Evolutionary conservation across 2,888 invertebrate species (phyloP), one percentile per base, ranked within the genome.

Genomic region (Pseudococcus jackbeardsleyi): DNA sequence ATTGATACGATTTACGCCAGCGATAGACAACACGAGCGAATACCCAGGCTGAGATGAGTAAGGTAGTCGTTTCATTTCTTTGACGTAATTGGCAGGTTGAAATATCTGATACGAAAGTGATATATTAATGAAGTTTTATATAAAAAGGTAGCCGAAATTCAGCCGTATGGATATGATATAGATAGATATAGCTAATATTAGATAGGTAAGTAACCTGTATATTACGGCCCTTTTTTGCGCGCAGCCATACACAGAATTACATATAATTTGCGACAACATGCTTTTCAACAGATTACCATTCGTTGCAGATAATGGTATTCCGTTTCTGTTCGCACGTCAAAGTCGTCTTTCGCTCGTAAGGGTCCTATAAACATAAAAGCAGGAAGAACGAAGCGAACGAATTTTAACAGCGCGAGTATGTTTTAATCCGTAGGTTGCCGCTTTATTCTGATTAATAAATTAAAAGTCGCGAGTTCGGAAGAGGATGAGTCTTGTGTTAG

Each of bases 401-500:
- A 85, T 85, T 85, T 85, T 64, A 64, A 64, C 59, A 85, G 85
- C 85, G 85, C 59, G 54, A 59, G 85, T 86, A 77, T 88, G 77
- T 88, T 82, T 82, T 88, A 88, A 88, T 88, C 88, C 77, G 82
- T 79, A 88, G 88, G 79, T 59, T 88, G 88, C 88, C 88, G 88
- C 88, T 88, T 79, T 59, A 79, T 82, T 88, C 88, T 88, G 88
- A 88, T 88, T 88, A 88, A 88, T 88, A 88, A 88, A 88, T 88
- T 88, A 88, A 88, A 88, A 88, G 88, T 88, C 88, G 88, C 88
- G 88, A 88, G 48, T 88, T 88, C 88, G 88, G 54, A 79, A 79
- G 86, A 86, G 59, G 68, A 86, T 59, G 59, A 86, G 86, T 86
- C 42, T 64, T 86, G 59, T 39, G 64, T 68, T 64, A 39, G 86